phyloP scores from a whole-genome alignment of 2,797 vertebrate species.

The Zenarchopterus dispar region DNA sequence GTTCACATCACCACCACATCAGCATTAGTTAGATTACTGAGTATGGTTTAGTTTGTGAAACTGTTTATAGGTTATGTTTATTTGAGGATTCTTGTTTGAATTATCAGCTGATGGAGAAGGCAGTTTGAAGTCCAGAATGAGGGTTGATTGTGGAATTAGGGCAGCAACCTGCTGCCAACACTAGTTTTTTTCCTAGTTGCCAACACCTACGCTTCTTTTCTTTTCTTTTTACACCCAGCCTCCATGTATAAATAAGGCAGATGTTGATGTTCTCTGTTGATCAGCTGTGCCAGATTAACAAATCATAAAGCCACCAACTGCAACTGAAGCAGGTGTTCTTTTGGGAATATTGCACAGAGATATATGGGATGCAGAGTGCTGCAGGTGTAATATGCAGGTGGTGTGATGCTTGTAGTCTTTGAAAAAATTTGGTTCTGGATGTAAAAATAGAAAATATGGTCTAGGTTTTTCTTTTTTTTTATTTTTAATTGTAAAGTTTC shows the following conservation, averaged over 20 bases:
- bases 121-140: slow-evolving; percentile 26
- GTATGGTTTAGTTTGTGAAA: slow-evolving; percentile 20
- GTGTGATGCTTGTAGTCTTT: slow-evolving; percentile 2
- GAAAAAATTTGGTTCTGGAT: not conserved
- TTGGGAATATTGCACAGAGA: slow-evolving; percentile 25
- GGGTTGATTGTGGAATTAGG: slow-evolving; percentile 6
- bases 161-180: slow-evolving; percentile 32
- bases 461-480: no score
- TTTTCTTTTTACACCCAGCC: not conserved
- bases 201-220: slow-evolving; percentile 46
- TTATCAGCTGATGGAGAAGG: not conserved
- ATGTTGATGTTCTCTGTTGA: slow-evolving; percentile 17
- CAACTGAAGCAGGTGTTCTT: slow-evolving; percentile 45
- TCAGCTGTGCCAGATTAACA: slow-evolving; percentile 25
- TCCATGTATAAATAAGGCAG: slow-evolving; percentile 25
- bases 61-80: not conserved
- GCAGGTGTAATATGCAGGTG: slow-evolving; percentile 8
- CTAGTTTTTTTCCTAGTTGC: slow-evolving; percentile 36
- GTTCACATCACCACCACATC: slow-evolving; percentile 62
- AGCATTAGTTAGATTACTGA: slow-evolving; percentile 32
- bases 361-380: slow-evolving; percentile 12
- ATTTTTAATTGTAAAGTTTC: not conserved
- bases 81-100: not conserved
- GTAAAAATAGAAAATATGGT: not conserved
- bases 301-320: slow-evolving; percentile 34